These are phyloP conservation scores for Parochlus steinenii DNA, from an alignment of 2,888 invertebrate species.

Conservation along the genomic window DNA sequence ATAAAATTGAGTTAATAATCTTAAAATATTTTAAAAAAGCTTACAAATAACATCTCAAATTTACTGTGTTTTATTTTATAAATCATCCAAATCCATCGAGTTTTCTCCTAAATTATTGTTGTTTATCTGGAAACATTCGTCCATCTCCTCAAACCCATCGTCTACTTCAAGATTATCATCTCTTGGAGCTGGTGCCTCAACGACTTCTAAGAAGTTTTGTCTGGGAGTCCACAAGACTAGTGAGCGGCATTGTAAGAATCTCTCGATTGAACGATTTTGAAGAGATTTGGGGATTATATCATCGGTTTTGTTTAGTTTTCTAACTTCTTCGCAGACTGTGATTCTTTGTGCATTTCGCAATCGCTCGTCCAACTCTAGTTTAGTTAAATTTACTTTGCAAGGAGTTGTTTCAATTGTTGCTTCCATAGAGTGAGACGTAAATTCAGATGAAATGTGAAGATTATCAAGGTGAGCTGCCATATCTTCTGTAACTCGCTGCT, in stretches of 20 bases:
- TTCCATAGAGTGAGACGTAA: constrained; percentile 18
- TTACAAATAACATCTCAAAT: too few species aligned
- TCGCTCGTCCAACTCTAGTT: constrained; percentile 27
- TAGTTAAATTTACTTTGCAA: constrained; percentile 19
- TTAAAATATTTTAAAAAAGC: too few species aligned
- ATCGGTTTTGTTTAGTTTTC: constrained; percentile 35
- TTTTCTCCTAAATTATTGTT: too few species aligned
- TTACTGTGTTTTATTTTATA: too few species aligned
- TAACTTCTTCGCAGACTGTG: constrained; percentile 53
- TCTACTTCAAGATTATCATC: background rate
- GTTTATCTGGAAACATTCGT: too few species aligned
- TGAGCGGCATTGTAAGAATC: constrained; percentile 64
- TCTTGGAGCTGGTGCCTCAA: constrained; percentile 1
- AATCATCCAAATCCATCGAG: too few species aligned
- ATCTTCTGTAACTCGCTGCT: constrained; percentile 68
- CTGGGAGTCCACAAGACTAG: constrained; percentile 49
- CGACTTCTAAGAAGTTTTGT: too few species aligned
- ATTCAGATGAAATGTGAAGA: constrained; percentile 48
- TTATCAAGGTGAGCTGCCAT: constrained; percentile 66
- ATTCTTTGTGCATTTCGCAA: constrained; percentile 35
- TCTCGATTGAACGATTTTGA: constrained; percentile 44
- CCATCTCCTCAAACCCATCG: too few species aligned
- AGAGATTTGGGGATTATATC: constrained; percentile 50
- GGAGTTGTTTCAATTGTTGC: background rate
- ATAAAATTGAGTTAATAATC: too few species aligned